Percentiles rank a stretch among this genome's conserved stretches.
These are phyloP conservation scores for Zalophus californianus DNA, from an alignment of 2,797 vertebrate genomes.

Conservation along the genomic window DNA sequence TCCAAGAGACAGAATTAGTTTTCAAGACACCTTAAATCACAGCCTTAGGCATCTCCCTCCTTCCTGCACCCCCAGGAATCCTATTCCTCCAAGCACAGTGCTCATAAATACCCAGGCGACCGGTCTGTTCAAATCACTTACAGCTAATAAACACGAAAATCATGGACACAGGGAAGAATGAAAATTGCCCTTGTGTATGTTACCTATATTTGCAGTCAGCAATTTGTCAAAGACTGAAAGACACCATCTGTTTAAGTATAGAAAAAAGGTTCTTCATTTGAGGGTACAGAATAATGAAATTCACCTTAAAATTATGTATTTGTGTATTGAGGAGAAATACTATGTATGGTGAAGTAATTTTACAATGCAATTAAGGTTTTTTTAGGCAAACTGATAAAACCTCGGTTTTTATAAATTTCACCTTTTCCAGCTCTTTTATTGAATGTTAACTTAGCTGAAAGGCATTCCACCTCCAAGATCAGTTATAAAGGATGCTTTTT, in stretches of 20 bases:
- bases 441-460: background rate
- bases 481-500: slow-evolving; percentile 8
- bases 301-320: background rate
- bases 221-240: background rate
- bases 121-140: background rate
- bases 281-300: background rate
- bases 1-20: background rate
- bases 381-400: background rate
- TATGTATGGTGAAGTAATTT: background rate
- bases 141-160: background rate
- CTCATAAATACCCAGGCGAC: background rate
- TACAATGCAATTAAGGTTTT: background rate
- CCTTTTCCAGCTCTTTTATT: background rate
- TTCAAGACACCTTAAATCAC: background rate
- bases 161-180: background rate
- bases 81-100: background rate
- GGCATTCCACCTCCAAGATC: background rate
- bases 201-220: background rate
- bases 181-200: background rate
- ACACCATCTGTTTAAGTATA: background rate
- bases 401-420: background rate
- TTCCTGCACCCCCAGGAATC: background rate
- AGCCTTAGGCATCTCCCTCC: background rate
- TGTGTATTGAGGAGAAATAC: background rate
- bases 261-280: background rate